These are phyloP conservation scores for Babylonia areolata DNA, from an alignment of 1,140 invertebrate genomes.

Conservation along the genomic window DNA sequence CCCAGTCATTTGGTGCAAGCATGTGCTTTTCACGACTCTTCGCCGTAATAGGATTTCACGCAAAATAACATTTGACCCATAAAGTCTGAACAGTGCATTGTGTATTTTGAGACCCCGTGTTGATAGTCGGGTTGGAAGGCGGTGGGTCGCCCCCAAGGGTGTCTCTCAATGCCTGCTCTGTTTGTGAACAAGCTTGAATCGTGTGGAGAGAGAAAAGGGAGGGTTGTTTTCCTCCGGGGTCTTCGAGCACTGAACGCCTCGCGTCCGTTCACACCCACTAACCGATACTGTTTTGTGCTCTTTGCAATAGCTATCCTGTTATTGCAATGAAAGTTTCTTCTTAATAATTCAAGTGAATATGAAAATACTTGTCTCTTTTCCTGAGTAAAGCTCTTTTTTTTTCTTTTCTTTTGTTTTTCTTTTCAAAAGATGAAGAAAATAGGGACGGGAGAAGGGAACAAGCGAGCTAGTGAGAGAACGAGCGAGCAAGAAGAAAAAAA, in stretches of 20 bases:
- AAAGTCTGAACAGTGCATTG: neutral
- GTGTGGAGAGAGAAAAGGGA: neutral
- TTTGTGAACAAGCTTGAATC: slow-evolving; percentile 7
- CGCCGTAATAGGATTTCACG: neutral
- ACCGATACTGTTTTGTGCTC: neutral
- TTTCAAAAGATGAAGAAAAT: neutral
- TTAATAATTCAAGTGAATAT: neutral
- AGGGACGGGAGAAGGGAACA: neutral
- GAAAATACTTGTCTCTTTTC: too few relatives aligned
- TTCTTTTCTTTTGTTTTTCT: neutral
- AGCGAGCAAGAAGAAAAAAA: too few relatives aligned
- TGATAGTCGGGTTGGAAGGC: neutral
- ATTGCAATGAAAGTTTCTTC: neutral
- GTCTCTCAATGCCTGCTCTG: neutral
- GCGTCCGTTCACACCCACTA: neutral
- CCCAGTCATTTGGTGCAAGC: neutral
- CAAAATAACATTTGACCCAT: neutral
- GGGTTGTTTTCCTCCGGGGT: neutral
- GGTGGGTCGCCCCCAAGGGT: slow-evolving; percentile 1
- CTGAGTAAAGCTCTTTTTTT: neutral
- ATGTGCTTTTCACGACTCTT: neutral
- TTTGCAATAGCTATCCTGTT: neutral
- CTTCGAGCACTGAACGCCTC: neutral
- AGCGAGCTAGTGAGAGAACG: too few relatives aligned
- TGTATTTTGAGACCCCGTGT: neutral